A percentile compares a stretch with the other conserved stretches of the same genome.
phyloP scores from a whole-genome alignment of 2,888 invertebrate genomes.

The Thalpophila matura region DNA sequence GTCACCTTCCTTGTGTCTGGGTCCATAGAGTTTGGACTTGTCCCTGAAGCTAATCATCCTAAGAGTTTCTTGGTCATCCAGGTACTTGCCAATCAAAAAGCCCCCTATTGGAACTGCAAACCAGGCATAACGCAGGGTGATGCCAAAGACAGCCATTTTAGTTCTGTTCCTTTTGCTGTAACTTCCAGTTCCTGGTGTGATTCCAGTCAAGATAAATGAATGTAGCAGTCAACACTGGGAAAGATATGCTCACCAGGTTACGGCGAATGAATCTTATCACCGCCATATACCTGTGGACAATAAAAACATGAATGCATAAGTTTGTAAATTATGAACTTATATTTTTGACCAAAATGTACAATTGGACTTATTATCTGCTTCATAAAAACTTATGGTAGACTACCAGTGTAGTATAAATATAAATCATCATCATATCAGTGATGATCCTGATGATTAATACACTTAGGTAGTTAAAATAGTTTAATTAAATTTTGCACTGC shows the following conservation, averaged over 20 bases:
- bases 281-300: conserved; percentile 88
- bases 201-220: conserved; percentile 94
- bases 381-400: too few relatives aligned
- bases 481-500: too few relatives aligned
- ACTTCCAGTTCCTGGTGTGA: conserved; percentile 94
- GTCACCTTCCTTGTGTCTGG: conserved; percentile 92
- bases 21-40: conserved; percentile 94
- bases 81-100: conserved; percentile 91
- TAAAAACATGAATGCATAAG: background rate
- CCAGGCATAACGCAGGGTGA: conserved; percentile 89
- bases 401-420: too few relatives aligned
- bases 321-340: too few relatives aligned
- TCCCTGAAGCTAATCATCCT: conserved; percentile 94
- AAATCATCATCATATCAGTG: too few relatives aligned
- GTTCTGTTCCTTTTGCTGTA: conserved; percentile 72
- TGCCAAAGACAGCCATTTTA: conserved; percentile 90
- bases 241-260: conserved; percentile 92
- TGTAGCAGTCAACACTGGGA: conserved; percentile 91
- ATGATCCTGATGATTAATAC: too few relatives aligned
- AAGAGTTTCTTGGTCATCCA: conserved; percentile 93
- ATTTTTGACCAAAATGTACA: too few relatives aligned
- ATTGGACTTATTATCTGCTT: too few relatives aligned
- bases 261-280: conserved; percentile 87
- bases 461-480: too few relatives aligned
- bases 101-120: conserved; percentile 90